phyloP scores from a whole-genome alignment of 2,797 vertebrate genomes.

The Pteronotus mesoamericanus region DNA sequence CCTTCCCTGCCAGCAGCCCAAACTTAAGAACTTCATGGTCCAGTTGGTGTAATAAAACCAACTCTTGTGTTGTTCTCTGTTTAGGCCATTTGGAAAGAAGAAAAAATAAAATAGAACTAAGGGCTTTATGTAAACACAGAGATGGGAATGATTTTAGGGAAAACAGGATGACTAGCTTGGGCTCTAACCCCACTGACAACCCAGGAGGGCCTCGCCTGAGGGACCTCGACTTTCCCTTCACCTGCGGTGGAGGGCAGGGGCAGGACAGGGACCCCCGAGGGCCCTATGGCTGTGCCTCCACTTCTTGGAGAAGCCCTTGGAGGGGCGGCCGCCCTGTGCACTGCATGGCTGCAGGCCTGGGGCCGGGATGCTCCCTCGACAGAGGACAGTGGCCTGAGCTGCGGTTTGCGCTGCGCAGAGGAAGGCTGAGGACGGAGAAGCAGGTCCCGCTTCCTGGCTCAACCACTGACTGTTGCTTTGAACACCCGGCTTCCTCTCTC shows the following conservation, averaged over 20 bases:
- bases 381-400: no score
- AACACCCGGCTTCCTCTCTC: conserved; percentile 59
- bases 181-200: neutral
- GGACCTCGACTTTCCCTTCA: neutral
- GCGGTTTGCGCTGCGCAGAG: neutral
- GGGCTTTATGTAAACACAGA: neutral
- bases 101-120: neutral
- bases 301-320: neutral
- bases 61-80: neutral
- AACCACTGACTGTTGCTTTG: conserved; percentile 51
- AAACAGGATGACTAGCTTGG: neutral
- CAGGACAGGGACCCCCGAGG: neutral
- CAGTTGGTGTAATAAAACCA: neutral
- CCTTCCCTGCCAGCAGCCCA: neutral
- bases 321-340: neutral
- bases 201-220: neutral
- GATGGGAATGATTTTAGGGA: neutral
- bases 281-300: neutral
- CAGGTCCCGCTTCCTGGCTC: conserved; percentile 57
- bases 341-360: neutral
- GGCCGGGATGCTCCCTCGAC: fast-evolving
- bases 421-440: neutral
- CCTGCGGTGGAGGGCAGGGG: neutral
- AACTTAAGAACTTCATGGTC: neutral
- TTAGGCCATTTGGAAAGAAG: neutral